Conservation (phyloP, 2,113 vertebrate species). For the Parotia lawesii region DNA sequence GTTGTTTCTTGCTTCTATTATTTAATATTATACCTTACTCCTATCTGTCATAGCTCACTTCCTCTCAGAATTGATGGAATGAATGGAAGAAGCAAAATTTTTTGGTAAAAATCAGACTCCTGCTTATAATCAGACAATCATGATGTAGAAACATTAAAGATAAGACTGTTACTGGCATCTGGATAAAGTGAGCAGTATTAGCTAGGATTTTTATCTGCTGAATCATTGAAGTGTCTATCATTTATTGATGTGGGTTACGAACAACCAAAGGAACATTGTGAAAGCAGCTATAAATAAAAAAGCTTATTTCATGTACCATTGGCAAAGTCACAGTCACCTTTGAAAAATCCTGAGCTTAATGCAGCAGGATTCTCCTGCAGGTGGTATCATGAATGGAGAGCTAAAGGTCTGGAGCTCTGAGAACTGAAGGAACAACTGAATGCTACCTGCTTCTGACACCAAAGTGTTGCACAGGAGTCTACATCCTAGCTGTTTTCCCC, state of each 20-base stretch:
- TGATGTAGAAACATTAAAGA: not conserved
- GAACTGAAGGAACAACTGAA: not conserved
- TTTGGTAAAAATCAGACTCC: not conserved
- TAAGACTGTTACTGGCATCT: not conserved
- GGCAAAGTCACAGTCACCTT: not conserved
- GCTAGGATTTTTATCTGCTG: not conserved
- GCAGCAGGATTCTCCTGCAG: not conserved
- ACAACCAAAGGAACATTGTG: not conserved
- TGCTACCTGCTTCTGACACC: not conserved
- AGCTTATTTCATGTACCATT: not conserved
- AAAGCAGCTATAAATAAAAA: not conserved
- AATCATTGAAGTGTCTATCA: not conserved
- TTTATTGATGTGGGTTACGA: not conserved
- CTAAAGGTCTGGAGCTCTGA: not conserved
- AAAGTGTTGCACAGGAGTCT: not conserved
- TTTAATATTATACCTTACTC: not conserved
- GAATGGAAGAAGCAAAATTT: not conserved
- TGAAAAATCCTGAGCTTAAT: not conserved
- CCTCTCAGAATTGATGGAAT: not conserved
- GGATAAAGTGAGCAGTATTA: not conserved
- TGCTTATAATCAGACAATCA: not conserved
- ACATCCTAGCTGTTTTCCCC: not conserved
- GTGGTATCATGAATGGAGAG: not conserved
- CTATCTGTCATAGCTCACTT: not conserved
- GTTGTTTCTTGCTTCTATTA: not conserved